Evolutionary conservation across 2,113 vertebrate species (phyloP), one percentile per base, ranked within the genome.

Genomic region (Canis aureus): DNA sequence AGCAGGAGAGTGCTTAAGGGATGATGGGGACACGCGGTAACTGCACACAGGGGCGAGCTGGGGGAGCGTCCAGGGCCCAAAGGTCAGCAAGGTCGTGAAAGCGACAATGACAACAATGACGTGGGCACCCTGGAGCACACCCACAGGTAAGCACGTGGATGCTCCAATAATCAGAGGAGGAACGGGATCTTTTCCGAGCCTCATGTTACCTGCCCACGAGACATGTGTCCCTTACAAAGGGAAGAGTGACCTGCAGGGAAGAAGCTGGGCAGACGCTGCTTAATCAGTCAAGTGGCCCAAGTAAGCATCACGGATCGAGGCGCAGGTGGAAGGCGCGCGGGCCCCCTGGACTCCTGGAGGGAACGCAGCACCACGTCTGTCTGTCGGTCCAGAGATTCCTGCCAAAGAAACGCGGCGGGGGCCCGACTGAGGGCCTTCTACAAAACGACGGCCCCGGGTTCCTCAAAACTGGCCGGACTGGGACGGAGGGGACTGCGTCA

Each of bases 1-100:
- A 87, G 78, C 43, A n/a, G 59, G 22, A 49, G 71, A 27, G 16
- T 59, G 55, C 55, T 74, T 84, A 19, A 73, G 35, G 85, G 51
- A n/a, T 38, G n/a, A 32, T 19, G 16, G 43, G 25, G 2, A n/a
- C 2, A 2, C 6, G 2, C 38, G 0, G 25, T 0, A 20, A 43
- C 43, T 43, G 83, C 32, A 51, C 66, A 35, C 23, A 11, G n/a
- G 35, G 62, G 15, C 78, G 27, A 79, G 66, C 10, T 25, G 53
- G 74, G 29, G 76, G 81, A 43, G 55, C 43, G 23, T 51, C 62
- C 13, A 1, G 8, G 57, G 13, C 11, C 64, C 32, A 15, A 20
- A 23, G 20, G 43, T n/a, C 7, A 43, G 80, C 38, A 60, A 16
- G 55, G 60, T 11, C 67, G n/a, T 12, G 22, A 57, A 0, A 4